Evolutionary conservation across 2,113 vertebrate species (phyloP).

Genomic region (chimpanzee (Pan troglodytes)): NHGRI_mPanTro3-v2.1_pri NC_072412.2:75236501-75237000

Average conservation of each 20-base stretch:
- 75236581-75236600: not conserved
- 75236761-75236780: not conserved
- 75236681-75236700: not conserved
- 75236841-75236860: not conserved
- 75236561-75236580: not conserved
- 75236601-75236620: not conserved
- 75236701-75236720: not conserved
- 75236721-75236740: not conserved
- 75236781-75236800: not conserved
- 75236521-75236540: not conserved
- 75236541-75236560: not conserved
- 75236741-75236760: not conserved
- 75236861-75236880: not conserved
- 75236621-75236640: not conserved
- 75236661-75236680: not conserved
- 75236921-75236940: not conserved
- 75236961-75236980: not conserved
- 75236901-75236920: not conserved
- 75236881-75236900: not conserved
- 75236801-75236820: not conserved
- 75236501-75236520: not conserved
- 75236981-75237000: not conserved
- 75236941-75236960: not conserved
- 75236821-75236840: not conserved
- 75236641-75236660: not conserved